Conservation (phyloP, 2,797 vertebrate species). For the Spheniscus humboldti region DNA sequence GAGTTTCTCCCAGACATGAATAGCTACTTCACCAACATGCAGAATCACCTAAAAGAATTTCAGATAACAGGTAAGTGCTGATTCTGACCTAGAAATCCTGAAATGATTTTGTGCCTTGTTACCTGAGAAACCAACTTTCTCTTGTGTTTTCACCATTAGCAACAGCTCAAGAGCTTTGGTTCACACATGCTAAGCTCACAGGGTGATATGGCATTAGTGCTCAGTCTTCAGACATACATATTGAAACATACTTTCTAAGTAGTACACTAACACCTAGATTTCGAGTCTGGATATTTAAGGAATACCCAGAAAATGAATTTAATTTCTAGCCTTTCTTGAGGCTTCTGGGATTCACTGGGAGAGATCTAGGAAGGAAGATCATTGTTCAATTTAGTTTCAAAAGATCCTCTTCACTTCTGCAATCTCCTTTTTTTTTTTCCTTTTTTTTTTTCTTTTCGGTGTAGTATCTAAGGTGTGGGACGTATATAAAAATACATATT, state of each 20-base stretch:
- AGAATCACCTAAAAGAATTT: background rate
- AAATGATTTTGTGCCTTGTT: background rate
- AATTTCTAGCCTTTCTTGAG: too few species aligned
- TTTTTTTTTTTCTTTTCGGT: rapidly evolving
- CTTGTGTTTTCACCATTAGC: background rate
- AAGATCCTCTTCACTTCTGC: background rate
- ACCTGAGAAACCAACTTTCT: background rate
- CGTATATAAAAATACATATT: background rate
- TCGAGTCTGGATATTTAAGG: too few species aligned
- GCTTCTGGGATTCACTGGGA: too few species aligned
- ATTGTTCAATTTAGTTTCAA: background rate
- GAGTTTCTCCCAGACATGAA: background rate
- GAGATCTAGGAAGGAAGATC: background rate
- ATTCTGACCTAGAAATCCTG: background rate
- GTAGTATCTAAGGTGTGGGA: background rate
- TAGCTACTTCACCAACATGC: background rate
- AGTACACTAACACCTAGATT: too few species aligned
- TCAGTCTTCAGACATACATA: background rate
- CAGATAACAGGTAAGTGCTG: background rate
- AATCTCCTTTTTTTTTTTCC: background rate
- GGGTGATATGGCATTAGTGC: background rate
- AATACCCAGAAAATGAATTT: too few species aligned
- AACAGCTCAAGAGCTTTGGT: background rate
- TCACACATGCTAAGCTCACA: background rate
- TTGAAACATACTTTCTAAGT: background rate